Evolutionary conservation across 2,888 invertebrate species (phyloP), one percentile per base, ranked within the genome.

Genomic region (Ophion ellenae): DNA sequence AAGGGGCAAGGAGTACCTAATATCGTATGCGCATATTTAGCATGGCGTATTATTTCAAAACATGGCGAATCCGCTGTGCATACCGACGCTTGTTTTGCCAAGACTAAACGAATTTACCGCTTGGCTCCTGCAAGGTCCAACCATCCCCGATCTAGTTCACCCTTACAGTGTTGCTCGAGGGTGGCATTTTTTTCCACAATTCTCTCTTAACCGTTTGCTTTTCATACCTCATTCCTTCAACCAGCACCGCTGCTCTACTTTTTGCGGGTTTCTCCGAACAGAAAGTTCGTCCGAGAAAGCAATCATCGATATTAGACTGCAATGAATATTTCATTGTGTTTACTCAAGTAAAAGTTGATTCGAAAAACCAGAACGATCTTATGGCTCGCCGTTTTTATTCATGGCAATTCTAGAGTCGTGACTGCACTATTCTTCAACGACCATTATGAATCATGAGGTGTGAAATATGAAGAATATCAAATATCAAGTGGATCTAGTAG

Each of bases 11-110:
- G 81, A 84, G 89, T 88, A 32, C 32, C 32, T 32, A 87, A 90
- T 90, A 89, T 88, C 88, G 88, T 91, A 91, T 92, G 90, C 89
- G 91, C 91, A 92, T 91, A 91, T 91, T 92, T 90, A 89, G 89
- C 84, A 74, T 81, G 81, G 85, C 85, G 87, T 91, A 90, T 91
- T 90, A 90, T 91, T 90, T 89, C 89, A 90, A 91, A 91, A 90
- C 88, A 91, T 85, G 76, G 74, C 78, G 81, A 87, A 85, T 86
- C 81, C 85, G 86, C 74, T 78, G 87, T 85, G 88, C 87, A 88
- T 84, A 85, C 83, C 85, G 83, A 67, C 83, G 85, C 88, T 89
- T 89, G 85, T 88, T 89, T 84, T 85, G 83, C 86, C 87, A 86
- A 88, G 81, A 84, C 79, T 85, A 77, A 77, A 87, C 82, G 88